Evolutionary conservation across 2,113 vertebrate species (phyloP).

Genomic region (Meles meles): DNA sequence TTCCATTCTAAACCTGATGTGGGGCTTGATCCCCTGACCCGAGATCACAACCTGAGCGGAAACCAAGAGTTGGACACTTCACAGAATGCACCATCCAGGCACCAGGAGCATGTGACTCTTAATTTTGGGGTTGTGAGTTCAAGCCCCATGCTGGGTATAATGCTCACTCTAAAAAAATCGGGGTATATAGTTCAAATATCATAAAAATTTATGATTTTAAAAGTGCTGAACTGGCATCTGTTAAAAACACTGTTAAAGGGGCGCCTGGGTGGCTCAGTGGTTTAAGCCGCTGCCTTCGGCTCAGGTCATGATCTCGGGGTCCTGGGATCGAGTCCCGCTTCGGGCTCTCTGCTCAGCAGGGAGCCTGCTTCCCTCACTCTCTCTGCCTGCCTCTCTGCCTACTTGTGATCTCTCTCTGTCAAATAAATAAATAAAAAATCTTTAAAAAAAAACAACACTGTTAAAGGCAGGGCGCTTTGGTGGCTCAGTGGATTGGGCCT

Average conservation of each 20-base stretch:
- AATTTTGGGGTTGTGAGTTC: not conserved
- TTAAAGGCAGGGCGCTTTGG: not conserved
- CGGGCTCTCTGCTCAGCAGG: too few relatives aligned
- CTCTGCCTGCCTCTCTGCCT: too few relatives aligned
- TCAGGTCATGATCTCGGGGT: too few relatives aligned
- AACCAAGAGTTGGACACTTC: not conserved
- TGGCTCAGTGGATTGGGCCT: too few relatives aligned
- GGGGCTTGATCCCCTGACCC: not conserved
- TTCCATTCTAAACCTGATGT: not conserved
- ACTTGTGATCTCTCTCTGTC: too few relatives aligned
- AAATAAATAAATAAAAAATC: too few relatives aligned
- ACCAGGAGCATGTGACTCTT: not conserved
- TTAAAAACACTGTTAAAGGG: not conserved
- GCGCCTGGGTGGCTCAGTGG: too few relatives aligned
- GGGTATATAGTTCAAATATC: not conserved
- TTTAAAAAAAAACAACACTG: not conserved
- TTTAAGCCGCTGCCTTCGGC: too few relatives aligned
- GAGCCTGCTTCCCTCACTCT: too few relatives aligned
- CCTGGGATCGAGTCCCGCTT: too few relatives aligned
- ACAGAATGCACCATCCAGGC: not conserved
- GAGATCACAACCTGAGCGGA: too few relatives aligned
- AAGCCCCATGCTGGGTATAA: not conserved
- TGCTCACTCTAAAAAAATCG: not conserved
- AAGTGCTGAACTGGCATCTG: not conserved
- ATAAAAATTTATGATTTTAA: not conserved